A percentile compares a stretch with the other conserved stretches of the same genome.
phyloP scores from a whole-genome alignment of 2,888 invertebrate genomes.

The Danaus chrysippus region DNA sequence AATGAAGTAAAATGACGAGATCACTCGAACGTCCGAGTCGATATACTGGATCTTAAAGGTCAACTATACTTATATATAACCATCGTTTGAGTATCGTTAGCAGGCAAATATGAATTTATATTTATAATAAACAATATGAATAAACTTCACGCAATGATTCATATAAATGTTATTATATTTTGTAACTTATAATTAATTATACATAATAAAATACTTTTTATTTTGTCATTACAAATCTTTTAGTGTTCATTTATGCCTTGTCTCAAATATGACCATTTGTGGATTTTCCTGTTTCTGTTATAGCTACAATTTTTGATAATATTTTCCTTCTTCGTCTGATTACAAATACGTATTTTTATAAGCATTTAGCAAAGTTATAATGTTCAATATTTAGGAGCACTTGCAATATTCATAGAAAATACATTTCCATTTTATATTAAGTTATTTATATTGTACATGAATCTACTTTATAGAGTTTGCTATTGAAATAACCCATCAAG shows the following conservation, averaged over 20 bases:
- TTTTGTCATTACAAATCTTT: no score
- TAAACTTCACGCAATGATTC: not conserved
- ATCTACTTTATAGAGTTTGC: no score
- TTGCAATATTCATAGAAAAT: no score
- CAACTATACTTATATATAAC: constrained; percentile 27
- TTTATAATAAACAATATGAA: constrained; percentile 13
- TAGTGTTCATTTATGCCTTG: no score
- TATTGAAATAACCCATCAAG: no score
- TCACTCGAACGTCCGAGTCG: constrained; percentile 42
- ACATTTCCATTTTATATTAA: no score
- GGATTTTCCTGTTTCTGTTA: constrained; percentile 40
- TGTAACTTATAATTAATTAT: not conserved
- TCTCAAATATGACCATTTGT: constrained; percentile 20
- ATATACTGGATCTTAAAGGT: constrained; percentile 68
- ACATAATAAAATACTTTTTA: no score
- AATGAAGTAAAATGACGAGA: constrained; percentile 32
- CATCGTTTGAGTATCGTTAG: not conserved
- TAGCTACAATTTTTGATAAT: constrained; percentile 14
- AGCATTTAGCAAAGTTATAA: no score
- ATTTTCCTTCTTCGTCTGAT: not conserved
- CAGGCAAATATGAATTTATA: not conserved
- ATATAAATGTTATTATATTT: not conserved
- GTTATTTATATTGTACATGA: no score
- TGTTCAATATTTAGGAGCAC: no score
- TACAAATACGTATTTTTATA: not conserved